Evolutionary conservation across 1,140 invertebrate genomes (phyloP).

Genomic region (Diuraphis noxia): DNA sequence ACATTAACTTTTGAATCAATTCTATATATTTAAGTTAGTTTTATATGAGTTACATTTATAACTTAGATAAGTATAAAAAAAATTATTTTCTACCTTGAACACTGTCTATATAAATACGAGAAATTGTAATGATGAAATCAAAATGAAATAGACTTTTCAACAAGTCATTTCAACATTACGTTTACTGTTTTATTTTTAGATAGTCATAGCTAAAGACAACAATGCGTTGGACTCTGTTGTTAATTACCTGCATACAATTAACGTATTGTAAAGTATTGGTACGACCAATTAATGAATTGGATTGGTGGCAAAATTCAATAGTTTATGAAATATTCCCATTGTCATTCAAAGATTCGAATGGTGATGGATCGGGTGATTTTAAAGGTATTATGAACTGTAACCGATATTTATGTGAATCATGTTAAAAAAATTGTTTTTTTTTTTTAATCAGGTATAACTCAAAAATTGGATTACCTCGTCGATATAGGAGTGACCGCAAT

Average conservation of each 20-base stretch:
- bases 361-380: conserved; percentile 65
- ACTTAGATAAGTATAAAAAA: too few relatives aligned
- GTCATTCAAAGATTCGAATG: conserved; percentile 57
- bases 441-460: conserved; percentile 58
- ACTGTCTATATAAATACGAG: too few relatives aligned
- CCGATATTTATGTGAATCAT: neutral
- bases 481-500: conserved; percentile 67
- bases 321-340: conserved; percentile 65
- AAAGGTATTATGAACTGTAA: conserved; percentile 31
- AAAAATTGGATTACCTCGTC: conserved; percentile 68
- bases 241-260: neutral
- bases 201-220: neutral
- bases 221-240: neutral
- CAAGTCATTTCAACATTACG: neutral
- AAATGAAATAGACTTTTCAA: too few relatives aligned
- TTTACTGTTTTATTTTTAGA: neutral
- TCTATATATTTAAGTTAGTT: too few relatives aligned
- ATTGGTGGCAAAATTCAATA: conserved; percentile 59
- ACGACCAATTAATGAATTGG: neutral
- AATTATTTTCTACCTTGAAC: too few relatives aligned
- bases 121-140: too few relatives aligned
- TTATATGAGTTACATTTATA: too few relatives aligned
- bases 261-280: neutral
- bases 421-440: neutral
- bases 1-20: too few relatives aligned